Evolutionary conservation across 2,888 invertebrate species (phyloP).

Genomic region (Leptinotarsa haldemani): DNA sequence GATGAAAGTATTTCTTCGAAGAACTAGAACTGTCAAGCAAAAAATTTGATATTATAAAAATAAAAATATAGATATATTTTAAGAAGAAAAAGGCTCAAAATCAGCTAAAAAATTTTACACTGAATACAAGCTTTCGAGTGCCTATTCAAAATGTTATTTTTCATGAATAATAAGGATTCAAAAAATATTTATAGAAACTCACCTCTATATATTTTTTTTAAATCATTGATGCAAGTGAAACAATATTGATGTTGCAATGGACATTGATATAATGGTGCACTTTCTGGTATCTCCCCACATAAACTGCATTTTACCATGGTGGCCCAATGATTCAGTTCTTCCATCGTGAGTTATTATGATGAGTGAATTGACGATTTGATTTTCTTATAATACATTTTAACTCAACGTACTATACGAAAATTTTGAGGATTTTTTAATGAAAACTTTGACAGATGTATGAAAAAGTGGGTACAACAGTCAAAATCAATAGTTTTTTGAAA

Average conservation of each 20-base stretch:
- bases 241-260: slow-evolving; percentile 59
- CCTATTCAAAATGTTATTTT: background rate
- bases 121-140: too few relatives aligned
- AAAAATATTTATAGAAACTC: slow-evolving; percentile 15
- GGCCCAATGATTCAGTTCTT: slow-evolving; percentile 47
- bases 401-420: slow-evolving; percentile 48
- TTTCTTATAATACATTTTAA: slow-evolving; percentile 40
- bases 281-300: slow-evolving; percentile 58
- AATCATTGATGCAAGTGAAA: slow-evolving; percentile 55
- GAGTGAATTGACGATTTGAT: slow-evolving; percentile 33
- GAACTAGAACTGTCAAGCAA: too few relatives aligned
- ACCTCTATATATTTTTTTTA: slow-evolving; percentile 54
- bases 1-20: too few relatives aligned
- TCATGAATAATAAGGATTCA: background rate
- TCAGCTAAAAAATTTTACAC: too few relatives aligned
- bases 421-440: slow-evolving; percentile 40
- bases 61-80: too few relatives aligned
- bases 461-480: slow-evolving; percentile 6
- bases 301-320: slow-evolving; percentile 54
- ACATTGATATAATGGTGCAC: slow-evolving; percentile 59
- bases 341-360: slow-evolving; percentile 42
- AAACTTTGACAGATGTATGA: slow-evolving; percentile 28
- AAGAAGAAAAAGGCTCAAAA: too few relatives aligned
- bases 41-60: too few relatives aligned
- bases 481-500: slow-evolving; percentile 10